These are phyloP conservation scores for Brachionus angularis DNA, from an alignment of 1,140 invertebrate species.

Conservation along the genomic window DNA sequence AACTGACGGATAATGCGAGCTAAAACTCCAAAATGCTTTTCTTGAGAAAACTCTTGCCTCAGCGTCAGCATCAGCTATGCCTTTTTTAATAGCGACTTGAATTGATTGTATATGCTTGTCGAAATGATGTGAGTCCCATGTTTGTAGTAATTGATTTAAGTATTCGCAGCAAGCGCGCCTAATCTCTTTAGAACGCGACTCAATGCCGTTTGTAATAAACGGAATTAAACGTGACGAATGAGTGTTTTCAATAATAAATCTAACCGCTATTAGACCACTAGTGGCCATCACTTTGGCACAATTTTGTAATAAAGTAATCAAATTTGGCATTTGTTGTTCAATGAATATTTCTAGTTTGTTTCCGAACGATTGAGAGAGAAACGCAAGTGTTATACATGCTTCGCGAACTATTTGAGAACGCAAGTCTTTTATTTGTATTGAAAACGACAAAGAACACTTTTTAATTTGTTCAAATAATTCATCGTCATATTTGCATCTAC, in stretches of 20 bases:
- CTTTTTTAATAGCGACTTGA: constrained; percentile 79
- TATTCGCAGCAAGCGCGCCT: constrained; percentile 72
- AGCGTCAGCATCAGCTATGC: constrained; percentile 83
- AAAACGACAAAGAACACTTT: constrained; percentile 73
- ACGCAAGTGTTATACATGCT: constrained; percentile 84
- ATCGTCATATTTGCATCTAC: constrained; percentile 72
- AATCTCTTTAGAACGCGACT: constrained; percentile 85
- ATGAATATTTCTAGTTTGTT: constrained; percentile 79
- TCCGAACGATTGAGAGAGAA: constrained; percentile 75
- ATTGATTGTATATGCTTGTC: constrained; percentile 74
- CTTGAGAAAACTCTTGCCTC: constrained; percentile 67
- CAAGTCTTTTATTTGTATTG: constrained; percentile 79
- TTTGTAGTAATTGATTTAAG: constrained; percentile 73
- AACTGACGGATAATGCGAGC: constrained; percentile 80
- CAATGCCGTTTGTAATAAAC: not conserved
- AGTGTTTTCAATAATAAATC: constrained; percentile 74
- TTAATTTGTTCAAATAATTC: constrained; percentile 77
- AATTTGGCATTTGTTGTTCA: constrained; percentile 71
- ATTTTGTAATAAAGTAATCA: constrained; percentile 89
- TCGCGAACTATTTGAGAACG: constrained; percentile 85
- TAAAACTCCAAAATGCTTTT: constrained; percentile 80
- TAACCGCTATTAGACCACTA: constrained; percentile 75
- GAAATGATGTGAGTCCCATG: constrained; percentile 74
- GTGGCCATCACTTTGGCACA: constrained; percentile 92
- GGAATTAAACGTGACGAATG: constrained; percentile 5